Percentiles rank a stretch among this genome's conserved stretches.
phyloP scores from a whole-genome alignment of 92 coral and sea anemone species.

The Paramuricea clavata region DNA sequence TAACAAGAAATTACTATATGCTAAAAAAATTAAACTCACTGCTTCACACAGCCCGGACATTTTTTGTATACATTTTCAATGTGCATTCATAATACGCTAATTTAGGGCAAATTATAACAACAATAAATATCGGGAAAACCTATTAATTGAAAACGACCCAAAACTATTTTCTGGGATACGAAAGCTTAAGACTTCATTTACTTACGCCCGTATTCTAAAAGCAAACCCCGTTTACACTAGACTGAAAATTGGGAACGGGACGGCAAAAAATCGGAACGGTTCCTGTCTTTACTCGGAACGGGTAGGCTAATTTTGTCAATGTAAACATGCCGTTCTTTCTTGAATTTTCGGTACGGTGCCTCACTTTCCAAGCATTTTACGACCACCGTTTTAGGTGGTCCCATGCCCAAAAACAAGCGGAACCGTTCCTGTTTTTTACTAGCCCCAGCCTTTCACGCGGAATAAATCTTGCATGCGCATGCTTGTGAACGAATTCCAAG shows the following conservation, averaged over 20 bases:
- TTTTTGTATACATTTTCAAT: no score
- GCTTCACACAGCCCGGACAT: no score
- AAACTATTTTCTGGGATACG: no score
- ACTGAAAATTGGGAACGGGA: constrained; percentile 5
- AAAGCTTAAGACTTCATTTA: no score
- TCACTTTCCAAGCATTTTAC: neutral
- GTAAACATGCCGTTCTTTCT: constrained; percentile 14
- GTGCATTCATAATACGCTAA: no score
- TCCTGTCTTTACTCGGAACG: neutral
- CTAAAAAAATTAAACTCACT: no score
- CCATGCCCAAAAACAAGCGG: neutral
- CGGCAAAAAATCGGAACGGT: constrained; percentile 16
- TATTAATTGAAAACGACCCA: no score
- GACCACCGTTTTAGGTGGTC: constrained; percentile 2
- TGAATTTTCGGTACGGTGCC: constrained; percentile 11
- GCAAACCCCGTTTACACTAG: neutral
- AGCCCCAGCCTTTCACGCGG: neutral
- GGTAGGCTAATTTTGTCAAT: neutral
- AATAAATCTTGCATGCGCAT: neutral
- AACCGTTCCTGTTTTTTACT: neutral
- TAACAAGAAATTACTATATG: no score
- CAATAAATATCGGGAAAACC: no score
- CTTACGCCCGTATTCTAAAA: no score
- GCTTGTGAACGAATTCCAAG: neutral
- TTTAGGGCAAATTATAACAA: no score